Evolutionary conservation across 2,797 vertebrate genomes (phyloP), one percentile per base, ranked within the genome.

Genomic region (Lates japonicus): DNA sequence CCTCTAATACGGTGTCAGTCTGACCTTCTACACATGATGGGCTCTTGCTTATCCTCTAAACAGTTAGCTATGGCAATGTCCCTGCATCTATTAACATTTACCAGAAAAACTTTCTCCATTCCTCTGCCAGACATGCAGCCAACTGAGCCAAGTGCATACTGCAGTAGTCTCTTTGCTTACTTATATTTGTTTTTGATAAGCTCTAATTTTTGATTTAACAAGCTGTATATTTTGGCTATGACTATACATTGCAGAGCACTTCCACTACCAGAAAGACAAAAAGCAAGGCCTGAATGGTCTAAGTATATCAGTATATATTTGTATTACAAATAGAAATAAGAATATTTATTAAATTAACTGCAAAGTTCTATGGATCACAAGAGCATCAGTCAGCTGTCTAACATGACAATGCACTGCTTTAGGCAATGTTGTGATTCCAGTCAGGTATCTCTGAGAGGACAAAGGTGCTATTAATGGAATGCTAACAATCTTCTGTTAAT

Each of bases 51-150:
- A 35, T 55, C 13, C 13, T 39, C 42, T 25, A 31, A 52, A 64
- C 64, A 51, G n/a, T 16, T 25, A 58, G 35, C 41, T 35, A 22
- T 42, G 35, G n/a, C 61, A 63, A 70, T 35, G 59, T 67, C 65
- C 17, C 46, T 65, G 54, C 68, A 73, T 69, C 52, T 62, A 48
- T 73, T 69, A 74, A 74, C 64, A 71, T 81, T 70, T 74, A 58
- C 42, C 22, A 58, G 48, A 55, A 31, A 64, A 29, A 48, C 12
- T 11, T 22, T 55, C 66, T 60, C 59, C 1, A 7, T 39, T 67
- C 22, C 39, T 68, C 44, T 68, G 49, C 44, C n/a, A 31, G 25
- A 37, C 64, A 54, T 25, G 35, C 19, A 10, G 55, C 20, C 14
- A 20, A 48, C 37, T 35, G 52, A 31, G 66, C 33, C 37, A 37